Conservation (phyloP, 2,113 vertebrate species). For the Corythaixoides concolor region DNA sequence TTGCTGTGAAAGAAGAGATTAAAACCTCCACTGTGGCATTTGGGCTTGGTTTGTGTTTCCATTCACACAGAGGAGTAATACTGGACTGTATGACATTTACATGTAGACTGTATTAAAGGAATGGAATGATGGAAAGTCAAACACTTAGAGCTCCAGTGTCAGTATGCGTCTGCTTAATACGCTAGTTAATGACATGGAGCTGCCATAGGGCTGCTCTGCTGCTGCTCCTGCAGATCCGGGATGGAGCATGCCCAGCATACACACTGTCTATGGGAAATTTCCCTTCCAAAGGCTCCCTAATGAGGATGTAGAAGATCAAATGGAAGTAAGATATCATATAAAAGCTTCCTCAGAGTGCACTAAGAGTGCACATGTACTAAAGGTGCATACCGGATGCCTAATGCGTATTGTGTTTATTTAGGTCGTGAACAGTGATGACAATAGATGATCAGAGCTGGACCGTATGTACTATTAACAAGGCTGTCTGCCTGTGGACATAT, state of each 20-base stretch:
- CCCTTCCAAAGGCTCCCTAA: neutral
- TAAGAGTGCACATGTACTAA: neutral
- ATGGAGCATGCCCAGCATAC: neutral
- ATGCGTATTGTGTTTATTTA: neutral
- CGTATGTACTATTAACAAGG: neutral
- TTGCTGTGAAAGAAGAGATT: neutral
- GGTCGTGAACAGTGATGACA: neutral
- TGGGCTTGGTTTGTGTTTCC: neutral
- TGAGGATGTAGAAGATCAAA: neutral
- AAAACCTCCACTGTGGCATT: neutral
- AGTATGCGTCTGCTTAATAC: neutral
- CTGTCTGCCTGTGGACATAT: neutral
- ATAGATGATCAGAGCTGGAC: neutral
- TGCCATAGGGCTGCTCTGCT: neutral
- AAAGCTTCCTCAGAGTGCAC: neutral
- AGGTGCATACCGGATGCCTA: neutral
- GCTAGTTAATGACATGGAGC: neutral
- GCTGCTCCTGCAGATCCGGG: neutral
- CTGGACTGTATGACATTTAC: neutral
- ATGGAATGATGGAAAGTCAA: neutral
- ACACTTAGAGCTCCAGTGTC: neutral
- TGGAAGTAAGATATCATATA: neutral
- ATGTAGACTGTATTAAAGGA: neutral
- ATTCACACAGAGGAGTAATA: neutral
- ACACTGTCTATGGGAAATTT: neutral